phyloP scores from a whole-genome alignment of 2,797 vertebrate genomes.

The Pantherophis alleghaniensis region DNA sequence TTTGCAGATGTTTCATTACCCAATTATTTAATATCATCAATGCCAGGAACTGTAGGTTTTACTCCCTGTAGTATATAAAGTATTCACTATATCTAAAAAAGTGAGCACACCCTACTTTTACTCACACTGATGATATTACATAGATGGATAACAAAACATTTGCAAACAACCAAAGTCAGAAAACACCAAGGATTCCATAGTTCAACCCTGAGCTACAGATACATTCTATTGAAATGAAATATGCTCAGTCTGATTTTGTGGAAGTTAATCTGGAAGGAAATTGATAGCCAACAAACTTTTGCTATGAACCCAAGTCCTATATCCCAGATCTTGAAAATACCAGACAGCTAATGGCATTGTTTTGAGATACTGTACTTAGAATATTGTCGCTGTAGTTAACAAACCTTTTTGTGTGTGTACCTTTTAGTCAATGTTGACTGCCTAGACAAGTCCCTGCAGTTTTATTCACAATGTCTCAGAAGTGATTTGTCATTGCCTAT shows the following conservation, averaged over 20 bases:
- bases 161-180: not conserved
- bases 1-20: not conserved
- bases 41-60: not conserved
- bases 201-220: not conserved
- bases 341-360: not conserved
- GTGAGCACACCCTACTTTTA: not conserved
- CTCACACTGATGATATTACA: not conserved
- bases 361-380: not conserved
- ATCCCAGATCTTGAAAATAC: not conserved
- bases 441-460: not conserved
- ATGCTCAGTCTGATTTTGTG: not conserved
- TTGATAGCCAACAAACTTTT: not conserved
- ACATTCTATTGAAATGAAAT: not conserved
- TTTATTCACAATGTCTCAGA: not conserved
- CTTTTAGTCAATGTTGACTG: not conserved
- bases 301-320: not conserved
- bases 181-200: not conserved
- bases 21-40: not conserved
- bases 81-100: not conserved
- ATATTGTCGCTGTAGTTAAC: not conserved
- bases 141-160: not conserved
- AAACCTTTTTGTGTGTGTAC: not conserved
- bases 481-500: not conserved
- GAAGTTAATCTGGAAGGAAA: not conserved
- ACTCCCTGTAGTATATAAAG: not conserved